A percentile compares a stretch with the other conserved stretches of the same genome.
Evolutionary conservation across 2,113 vertebrate species (phyloP).

Genomic region (Scolopax mira): DNA sequence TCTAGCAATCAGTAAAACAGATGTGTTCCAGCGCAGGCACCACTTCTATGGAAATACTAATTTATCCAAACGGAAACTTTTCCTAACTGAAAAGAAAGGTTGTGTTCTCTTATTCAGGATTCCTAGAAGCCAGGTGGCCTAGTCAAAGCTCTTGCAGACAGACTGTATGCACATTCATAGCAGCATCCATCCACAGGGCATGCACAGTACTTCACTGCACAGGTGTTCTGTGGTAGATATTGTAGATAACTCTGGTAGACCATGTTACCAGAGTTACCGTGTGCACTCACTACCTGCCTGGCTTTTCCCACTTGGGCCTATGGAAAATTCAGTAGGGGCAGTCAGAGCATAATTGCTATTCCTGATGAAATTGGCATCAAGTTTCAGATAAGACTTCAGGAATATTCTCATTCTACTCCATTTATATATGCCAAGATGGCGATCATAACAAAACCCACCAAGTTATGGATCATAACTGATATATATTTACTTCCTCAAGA

Average conservation of each 20-base stretch:
- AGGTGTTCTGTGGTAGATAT: accelerated
- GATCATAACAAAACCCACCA: not conserved
- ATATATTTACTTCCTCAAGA: not conserved
- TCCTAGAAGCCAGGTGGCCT: not conserved
- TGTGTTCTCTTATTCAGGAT: not conserved
- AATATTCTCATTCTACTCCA: not conserved
- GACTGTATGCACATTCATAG: not conserved
- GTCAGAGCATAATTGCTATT: not conserved
- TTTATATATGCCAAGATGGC: not conserved
- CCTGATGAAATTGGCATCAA: not conserved
- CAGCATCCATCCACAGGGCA: not conserved
- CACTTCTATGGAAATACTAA: not conserved
- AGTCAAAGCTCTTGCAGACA: not conserved
- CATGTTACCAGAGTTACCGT: accelerated
- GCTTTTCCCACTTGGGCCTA: not conserved
- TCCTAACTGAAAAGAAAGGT: not conserved
- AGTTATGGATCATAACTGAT: not conserved
- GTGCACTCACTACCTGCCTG: not conserved
- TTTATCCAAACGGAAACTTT: not conserved
- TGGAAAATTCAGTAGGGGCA: not conserved
- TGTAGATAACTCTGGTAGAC: too few species aligned
- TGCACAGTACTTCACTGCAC: not conserved
- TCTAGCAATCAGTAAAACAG: not conserved
- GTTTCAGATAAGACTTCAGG: not conserved
- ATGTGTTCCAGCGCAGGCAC: not conserved